Base-by-base conservation (phyloP, 2,797 vertebrate genomes). In the Lerista edwardsae region DNA sequence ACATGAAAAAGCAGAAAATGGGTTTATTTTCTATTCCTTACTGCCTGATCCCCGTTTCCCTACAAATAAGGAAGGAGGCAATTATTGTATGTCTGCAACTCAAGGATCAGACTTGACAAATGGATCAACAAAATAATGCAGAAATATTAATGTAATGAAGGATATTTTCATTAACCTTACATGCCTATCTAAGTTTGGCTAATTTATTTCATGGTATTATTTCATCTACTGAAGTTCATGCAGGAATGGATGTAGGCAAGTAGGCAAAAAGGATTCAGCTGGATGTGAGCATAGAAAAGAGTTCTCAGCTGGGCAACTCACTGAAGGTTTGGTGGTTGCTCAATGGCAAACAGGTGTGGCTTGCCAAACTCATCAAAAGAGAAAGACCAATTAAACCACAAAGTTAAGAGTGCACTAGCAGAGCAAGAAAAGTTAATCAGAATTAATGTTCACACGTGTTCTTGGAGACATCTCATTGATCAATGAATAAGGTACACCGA, bases 401-500 rank as follows among this genome's bases (percentile, higher is more conserved):
- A 90, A 88, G 78, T 89, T 88, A 90, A 91, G 78, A 77, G 61
- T 10, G 1, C 65, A 80, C 81, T 89, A 75, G 86, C 75, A 76
- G 81, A 55, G 72, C 89, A 91, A 86, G 88, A 91, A 84, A 89
- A 83, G 51, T 83, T 91, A 91, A 93, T 91, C 72, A 79, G 84
- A 90, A 93, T 88, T 90, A 93, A 86, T 91, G 88, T n/a, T 84
- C 87, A 74, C 41, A 6, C 84, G 41, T 81, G 55, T 92, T 91
- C 78, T 86, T 74, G 34, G 10, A 78, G 31, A 67, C 71, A 57
- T 83, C 44, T 23, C 65, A 86, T 91, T 90, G 87, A 92, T 93
- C 89, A 91, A 79, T 73, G 69, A 36, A 81, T 88, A 88, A 86
- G 82, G 14, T 27, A 90, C 65, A 82, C 90, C 9, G 78, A 55